Base-by-base conservation (phyloP, 1,140 invertebrate genomes). In the Trachymyrmex septentrionalis region DNA sequence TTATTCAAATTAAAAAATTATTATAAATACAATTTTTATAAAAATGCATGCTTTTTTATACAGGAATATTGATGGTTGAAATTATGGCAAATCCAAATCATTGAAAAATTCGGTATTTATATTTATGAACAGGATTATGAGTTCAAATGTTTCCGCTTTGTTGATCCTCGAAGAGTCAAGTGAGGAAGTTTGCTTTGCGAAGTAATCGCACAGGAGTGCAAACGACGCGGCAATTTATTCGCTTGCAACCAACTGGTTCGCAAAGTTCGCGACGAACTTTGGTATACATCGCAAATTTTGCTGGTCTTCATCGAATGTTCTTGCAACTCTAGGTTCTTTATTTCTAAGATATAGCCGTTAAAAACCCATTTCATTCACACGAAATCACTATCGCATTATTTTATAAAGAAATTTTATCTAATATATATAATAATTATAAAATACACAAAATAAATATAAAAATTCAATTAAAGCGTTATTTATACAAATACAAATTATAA, bases 141-240 rank as follows among this genome's bases (percentile, higher is more conserved):
- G 69, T 84, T 72, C 27, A 30, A 82, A 72, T 48, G 21, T 48
- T 84, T 75, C 48, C 14, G 12, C 50, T 73, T 59, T 50, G 53
- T 59, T 44, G 80, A 3, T 59, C 24, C 55, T 72, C 34, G 34
- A 63, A 21, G 38, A 84, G 69, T 75, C 55, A 59, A 75, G 53
- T 38, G 38, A 2, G 14, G 24, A 82, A 73, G 34, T 82, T 73
- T 72, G 69, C 44, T 14, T 59, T 59, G 50, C 80, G 80, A 84
- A 34, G 69, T 55, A 75, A 75, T 84, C 80, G 80, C n/a, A 61
- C n/a, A 57, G 38, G 73, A 84, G 80, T 63, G 69, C 80, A 84
- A 84, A 84, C 80, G 80, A 75, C 80, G 80, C 38, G 55, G 44
- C 80, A 75, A 84, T 84, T 84, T 84, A 84, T 84, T 84, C 69